Conservation (phyloP, 2,113 vertebrate species). For the Neolamprologus hecqui region DNA sequence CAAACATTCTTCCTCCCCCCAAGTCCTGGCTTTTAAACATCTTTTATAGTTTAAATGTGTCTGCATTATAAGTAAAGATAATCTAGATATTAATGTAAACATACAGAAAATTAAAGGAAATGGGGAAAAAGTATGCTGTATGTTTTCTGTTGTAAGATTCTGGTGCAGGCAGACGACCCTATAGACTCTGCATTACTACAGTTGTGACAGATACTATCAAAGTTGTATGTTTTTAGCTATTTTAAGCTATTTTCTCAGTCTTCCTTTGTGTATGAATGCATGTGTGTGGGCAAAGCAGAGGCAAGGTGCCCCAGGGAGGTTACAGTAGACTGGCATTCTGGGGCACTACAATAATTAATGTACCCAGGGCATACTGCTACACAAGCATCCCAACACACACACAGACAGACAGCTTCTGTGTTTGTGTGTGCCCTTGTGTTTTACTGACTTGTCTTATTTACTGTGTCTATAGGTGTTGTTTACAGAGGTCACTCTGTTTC, state of each 20-base stretch:
- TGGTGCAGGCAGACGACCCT: not conserved
- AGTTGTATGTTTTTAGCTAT: not conserved
- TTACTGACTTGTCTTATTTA: not conserved
- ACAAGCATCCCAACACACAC: not conserved
- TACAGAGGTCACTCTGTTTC: not conserved
- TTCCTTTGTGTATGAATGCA: not conserved
- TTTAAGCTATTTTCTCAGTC: not conserved
- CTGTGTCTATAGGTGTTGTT: not conserved
- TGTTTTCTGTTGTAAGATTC: not conserved
- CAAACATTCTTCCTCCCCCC: not conserved
- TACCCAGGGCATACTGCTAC: conserved; percentile 1
- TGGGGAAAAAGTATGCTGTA: fast-evolving
- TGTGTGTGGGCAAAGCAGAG: not conserved
- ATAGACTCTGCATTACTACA: not conserved
- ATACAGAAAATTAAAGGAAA: not conserved
- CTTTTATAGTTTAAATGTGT: not conserved
- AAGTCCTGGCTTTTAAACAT: not conserved
- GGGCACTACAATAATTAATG: conserved; percentile 43
- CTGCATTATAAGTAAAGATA: not conserved
- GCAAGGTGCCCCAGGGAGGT: conserved; percentile 26
- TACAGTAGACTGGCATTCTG: conserved; percentile 34
- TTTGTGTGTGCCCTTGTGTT: not conserved
- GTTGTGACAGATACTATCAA: not conserved
- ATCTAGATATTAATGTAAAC: not conserved
- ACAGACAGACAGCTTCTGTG: not conserved